Conservation (phyloP, 2,113 vertebrate genomes). For the Alaudala cheleensis region DNA sequence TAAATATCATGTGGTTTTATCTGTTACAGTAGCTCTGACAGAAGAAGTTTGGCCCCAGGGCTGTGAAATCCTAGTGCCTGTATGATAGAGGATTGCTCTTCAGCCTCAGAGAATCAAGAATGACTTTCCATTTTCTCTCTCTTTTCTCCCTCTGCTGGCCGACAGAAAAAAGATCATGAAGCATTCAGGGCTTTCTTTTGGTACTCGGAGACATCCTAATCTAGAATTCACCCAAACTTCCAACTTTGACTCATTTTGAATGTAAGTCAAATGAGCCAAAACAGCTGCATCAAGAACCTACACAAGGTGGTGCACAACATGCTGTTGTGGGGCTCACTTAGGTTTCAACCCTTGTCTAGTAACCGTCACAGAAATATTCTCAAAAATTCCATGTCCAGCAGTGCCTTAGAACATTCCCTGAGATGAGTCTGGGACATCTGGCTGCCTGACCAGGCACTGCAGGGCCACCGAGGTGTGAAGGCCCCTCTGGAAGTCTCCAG, state of each 20-base stretch:
- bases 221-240: neutral
- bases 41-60: neutral
- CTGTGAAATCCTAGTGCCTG: neutral
- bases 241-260: neutral
- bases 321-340: conserved; percentile 11
- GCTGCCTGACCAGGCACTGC: neutral
- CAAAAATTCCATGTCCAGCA: accelerated
- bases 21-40: neutral
- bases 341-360: neutral
- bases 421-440: neutral
- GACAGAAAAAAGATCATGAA: neutral
- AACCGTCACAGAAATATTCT: neutral
- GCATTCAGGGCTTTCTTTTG: neutral
- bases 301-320: neutral
- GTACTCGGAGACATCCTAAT: neutral
- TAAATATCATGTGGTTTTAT: neutral
- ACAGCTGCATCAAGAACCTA: neutral
- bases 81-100: neutral
- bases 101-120: neutral
- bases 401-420: neutral
- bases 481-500: neutral
- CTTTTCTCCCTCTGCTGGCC: conserved; percentile 40
- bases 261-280: neutral
- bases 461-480: neutral
- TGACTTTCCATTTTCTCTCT: neutral